Percentiles rank a stretch among this genome's conserved stretches.
Evolutionary conservation across 2,888 invertebrate genomes (phyloP).

Genomic region (Ormyrus thymus): DNA sequence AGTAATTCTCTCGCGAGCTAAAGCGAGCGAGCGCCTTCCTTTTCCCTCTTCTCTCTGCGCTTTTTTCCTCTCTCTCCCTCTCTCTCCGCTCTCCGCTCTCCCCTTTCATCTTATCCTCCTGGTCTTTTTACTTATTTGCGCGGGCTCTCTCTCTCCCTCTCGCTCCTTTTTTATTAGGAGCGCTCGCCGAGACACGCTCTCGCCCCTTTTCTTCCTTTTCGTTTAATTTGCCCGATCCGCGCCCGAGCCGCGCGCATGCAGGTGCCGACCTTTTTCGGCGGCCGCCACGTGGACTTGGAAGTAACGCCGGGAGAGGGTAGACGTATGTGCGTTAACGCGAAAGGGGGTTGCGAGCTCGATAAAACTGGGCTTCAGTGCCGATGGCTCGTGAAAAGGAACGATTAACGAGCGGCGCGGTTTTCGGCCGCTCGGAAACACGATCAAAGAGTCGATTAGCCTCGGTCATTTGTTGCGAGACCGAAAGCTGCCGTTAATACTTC

Average conservation of each 20-base stretch:
- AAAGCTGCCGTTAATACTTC: no score
- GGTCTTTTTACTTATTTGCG: slow-evolving; percentile 49
- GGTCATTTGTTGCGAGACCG: no score
- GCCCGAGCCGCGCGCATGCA: no score
- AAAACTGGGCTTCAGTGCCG: no score
- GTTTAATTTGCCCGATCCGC: slow-evolving; percentile 41
- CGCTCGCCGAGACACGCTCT: slow-evolving; percentile 14
- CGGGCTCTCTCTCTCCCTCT: slow-evolving; percentile 15
- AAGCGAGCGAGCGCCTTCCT: slow-evolving; percentile 43
- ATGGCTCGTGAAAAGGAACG: no score
- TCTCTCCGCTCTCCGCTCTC: slow-evolving; percentile 31
- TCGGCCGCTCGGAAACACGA: no score
- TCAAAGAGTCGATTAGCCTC: no score
- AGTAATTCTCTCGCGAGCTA: slow-evolving; percentile 50
- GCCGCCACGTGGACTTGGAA: slow-evolving; percentile 13
- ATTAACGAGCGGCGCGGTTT: no score
- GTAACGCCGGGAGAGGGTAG: background rate
- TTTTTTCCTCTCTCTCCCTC: slow-evolving; percentile 42
- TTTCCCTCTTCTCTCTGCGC: background rate
- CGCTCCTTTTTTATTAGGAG: slow-evolving; percentile 11
- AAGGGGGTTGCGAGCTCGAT: no score
- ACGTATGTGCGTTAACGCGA: background rate
- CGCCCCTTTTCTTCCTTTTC: slow-evolving; percentile 5
- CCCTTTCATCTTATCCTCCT: slow-evolving; percentile 41
- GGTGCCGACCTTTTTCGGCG: no score